Evolutionary conservation across 2,888 invertebrate genomes (phyloP).

Genomic region (Onthophagus sagittarius): DNA sequence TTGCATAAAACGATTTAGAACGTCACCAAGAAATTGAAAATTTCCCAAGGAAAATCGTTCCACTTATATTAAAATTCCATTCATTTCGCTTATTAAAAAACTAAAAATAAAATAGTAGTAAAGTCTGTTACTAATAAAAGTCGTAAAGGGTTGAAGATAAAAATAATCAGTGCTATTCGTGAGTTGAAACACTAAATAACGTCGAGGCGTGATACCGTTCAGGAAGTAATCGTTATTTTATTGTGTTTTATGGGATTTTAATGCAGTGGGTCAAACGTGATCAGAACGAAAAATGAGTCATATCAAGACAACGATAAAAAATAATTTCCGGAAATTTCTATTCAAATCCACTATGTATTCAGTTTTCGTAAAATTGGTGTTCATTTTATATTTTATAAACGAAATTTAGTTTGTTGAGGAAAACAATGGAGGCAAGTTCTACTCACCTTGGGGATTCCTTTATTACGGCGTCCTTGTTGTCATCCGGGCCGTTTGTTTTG

Average conservation of each 20-base stretch:
- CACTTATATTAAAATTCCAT: too few species aligned
- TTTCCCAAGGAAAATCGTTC: too few species aligned
- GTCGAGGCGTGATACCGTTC: background rate
- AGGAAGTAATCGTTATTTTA: background rate
- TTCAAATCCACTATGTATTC: background rate
- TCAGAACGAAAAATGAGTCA: background rate
- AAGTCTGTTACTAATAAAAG: background rate
- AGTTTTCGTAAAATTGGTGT: background rate
- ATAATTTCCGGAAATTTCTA: background rate
- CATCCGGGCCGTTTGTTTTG: constrained; percentile 29
- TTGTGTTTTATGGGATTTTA: background rate
- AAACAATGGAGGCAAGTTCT: background rate
- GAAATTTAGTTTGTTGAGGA: too few species aligned
- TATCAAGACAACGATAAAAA: too few species aligned
- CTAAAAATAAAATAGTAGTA: too few species aligned
- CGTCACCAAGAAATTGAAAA: too few species aligned
- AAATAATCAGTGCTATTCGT: background rate
- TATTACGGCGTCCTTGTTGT: constrained; percentile 13
- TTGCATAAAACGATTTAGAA: too few species aligned
- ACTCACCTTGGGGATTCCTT: constrained; percentile 16
- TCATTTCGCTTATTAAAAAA: too few species aligned
- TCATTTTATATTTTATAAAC: too few species aligned
- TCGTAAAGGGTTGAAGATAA: background rate
- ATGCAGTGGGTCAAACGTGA: background rate
- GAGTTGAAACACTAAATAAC: background rate